phyloP scores from a whole-genome alignment of 2,113 vertebrate genomes.

The Dryoscopus gambensis region DNA sequence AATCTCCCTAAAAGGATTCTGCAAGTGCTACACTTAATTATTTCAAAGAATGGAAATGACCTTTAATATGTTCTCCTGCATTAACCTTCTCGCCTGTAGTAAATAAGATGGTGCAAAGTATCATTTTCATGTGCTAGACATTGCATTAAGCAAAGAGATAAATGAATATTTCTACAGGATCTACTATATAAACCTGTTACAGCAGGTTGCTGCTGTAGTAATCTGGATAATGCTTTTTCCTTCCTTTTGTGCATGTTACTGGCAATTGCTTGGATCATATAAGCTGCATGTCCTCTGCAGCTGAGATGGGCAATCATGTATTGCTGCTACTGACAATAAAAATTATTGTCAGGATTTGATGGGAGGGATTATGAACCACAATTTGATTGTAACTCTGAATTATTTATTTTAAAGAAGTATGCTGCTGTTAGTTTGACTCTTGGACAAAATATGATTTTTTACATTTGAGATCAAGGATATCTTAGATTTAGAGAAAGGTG shows the following conservation, averaged over 20 bases:
- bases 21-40: constrained; percentile 34
- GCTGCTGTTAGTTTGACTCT: not conserved
- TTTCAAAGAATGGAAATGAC: constrained; percentile 35
- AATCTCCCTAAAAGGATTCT: constrained; percentile 5
- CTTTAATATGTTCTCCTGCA: constrained; percentile 9
- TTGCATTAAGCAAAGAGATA: not conserved
- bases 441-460: not conserved
- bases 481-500: not conserved
- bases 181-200: not conserved
- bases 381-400: rapidly evolving
- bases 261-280: not conserved
- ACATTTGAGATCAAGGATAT: not conserved
- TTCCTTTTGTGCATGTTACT: not conserved
- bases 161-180: not conserved
- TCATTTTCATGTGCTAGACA: not conserved
- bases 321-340: not conserved
- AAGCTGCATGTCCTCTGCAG: not conserved
- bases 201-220: not conserved
- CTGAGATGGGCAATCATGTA: not conserved
- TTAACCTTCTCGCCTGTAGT: not conserved
- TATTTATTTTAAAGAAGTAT: not conserved
- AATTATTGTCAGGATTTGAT: not conserved
- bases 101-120: not conserved
- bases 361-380: not conserved
- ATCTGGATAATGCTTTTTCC: not conserved